Conservation (phyloP, 2,113 vertebrate genomes). For the Cyphomyrus plagiostoma region DNA sequence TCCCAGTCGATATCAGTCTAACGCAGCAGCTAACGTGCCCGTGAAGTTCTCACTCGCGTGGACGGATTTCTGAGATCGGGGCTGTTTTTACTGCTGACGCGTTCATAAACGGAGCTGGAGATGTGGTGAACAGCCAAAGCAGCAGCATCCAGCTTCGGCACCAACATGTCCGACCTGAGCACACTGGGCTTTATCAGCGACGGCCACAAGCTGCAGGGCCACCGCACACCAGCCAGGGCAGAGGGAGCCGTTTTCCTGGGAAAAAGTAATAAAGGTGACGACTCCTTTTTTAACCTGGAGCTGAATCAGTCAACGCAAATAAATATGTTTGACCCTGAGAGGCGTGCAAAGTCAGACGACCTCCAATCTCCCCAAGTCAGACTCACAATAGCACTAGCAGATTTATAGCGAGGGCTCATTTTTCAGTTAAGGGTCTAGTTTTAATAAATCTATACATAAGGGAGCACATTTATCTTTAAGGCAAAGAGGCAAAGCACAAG, state of each 20-base stretch:
- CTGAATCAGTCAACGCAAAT: background rate
- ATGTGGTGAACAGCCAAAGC: background rate
- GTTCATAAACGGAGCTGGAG: background rate
- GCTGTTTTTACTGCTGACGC: background rate
- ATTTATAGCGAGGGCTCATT: background rate
- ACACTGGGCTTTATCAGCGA: background rate
- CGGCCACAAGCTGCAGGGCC: background rate
- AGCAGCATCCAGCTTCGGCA: background rate
- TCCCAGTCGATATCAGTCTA: background rate
- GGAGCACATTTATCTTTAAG: background rate
- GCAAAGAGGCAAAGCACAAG: background rate
- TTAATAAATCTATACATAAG: background rate
- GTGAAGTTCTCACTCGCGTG: background rate
- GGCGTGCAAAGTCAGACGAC: background rate
- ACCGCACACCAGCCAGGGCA: background rate
- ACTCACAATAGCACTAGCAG: background rate
- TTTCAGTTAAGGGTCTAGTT: background rate
- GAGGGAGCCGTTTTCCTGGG: background rate
- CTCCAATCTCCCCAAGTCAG: background rate
- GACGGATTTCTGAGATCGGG: background rate
- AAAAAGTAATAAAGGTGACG: background rate
- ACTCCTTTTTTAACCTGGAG: background rate
- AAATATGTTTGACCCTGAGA: constrained; percentile 3
- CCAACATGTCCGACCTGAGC: background rate
- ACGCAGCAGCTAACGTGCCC: background rate